Evolutionary conservation across 2,797 vertebrate species (phyloP), one percentile per base, ranked within the genome.

Genomic region (Trachurus trachurus): DNA sequence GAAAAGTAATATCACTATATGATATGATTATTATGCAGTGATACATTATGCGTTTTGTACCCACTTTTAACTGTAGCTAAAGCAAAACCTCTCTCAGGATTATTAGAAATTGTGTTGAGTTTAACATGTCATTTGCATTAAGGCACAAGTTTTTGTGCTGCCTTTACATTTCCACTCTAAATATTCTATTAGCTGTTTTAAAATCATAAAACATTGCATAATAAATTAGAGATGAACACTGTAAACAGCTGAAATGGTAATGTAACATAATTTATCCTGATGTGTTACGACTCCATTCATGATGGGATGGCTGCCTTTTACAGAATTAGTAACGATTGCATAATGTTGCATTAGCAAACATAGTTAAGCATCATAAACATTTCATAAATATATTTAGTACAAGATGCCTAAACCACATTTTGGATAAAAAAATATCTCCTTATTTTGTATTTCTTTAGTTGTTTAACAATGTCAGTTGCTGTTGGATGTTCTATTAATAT

Each of bases 361-460:
- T 11, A 17, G 45, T 3, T 63, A 49, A 39, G n/a, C 5, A 26
- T 39, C 31, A 12, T 50, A 40, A n/a, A 70, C 7, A 17, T 49
- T 79, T 54, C 15, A 29, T 19, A 6, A 40, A 42, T 58, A 34
- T 9, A 22, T 29, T 47, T 5, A 62, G 26, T 53, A 39, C 15
- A 61, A 15, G 13, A 42, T 34, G 21, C 42, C 6, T 22, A 54
- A 54, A 31, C 63, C 6, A 39, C 15, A 37, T 76, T 64, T 73
- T 45, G 4, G 5, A 34, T 49, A 9, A 39, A 39, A 39, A 9
- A 45, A 45, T 6, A 45, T 12, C 40, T 42, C 40, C 40, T 13
- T 42, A 45, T 45, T 45, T 16, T 45, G 15, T 45, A 45, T 45
- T 45, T 47, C 6, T 15, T 60, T 69, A 39, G 19, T 26, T 50